Conservation (phyloP, 2,888 invertebrate genomes). For the Cynaeus angustus region DNA sequence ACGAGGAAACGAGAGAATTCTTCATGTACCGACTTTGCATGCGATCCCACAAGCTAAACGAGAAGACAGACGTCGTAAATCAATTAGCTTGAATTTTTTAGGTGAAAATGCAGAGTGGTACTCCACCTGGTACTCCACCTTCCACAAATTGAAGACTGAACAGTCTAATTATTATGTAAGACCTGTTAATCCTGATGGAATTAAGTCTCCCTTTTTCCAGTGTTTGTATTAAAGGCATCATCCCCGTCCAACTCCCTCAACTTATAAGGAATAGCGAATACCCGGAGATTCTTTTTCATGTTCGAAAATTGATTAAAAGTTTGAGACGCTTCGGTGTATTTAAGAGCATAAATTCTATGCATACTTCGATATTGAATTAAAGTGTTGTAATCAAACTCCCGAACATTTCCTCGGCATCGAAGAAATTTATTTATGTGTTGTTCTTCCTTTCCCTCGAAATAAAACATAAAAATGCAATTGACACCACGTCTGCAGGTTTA, state of each 20-base stretch:
- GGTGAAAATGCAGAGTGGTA: no score
- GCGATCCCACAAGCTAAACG: no score
- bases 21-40: no score
- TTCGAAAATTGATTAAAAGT: conserved; percentile 72
- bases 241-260: conserved; percentile 48
- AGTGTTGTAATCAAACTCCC: conserved; percentile 68
- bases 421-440: conserved; percentile 69
- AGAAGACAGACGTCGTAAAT: no score
- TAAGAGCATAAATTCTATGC: conserved; percentile 72
- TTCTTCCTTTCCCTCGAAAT: conserved; percentile 65
- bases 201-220: conserved; percentile 57
- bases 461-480: conserved; percentile 71
- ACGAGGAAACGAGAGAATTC: not conserved
- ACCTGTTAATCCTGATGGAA: conserved; percentile 59
- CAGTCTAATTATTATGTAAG: conserved; percentile 46
- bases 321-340: conserved; percentile 70
- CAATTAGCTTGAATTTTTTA: no score
- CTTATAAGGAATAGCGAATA: conserved; percentile 54
- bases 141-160: not conserved
- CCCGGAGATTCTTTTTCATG: conserved; percentile 68
- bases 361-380: conserved; percentile 72
- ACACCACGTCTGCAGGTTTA: conserved; percentile 70
- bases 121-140: not conserved
- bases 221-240: conserved; percentile 57
- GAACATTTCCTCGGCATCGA: conserved; percentile 59